Conservation (phyloP, 2,888 invertebrate genomes). For the Eudasyphora cyanicolor region DNA sequence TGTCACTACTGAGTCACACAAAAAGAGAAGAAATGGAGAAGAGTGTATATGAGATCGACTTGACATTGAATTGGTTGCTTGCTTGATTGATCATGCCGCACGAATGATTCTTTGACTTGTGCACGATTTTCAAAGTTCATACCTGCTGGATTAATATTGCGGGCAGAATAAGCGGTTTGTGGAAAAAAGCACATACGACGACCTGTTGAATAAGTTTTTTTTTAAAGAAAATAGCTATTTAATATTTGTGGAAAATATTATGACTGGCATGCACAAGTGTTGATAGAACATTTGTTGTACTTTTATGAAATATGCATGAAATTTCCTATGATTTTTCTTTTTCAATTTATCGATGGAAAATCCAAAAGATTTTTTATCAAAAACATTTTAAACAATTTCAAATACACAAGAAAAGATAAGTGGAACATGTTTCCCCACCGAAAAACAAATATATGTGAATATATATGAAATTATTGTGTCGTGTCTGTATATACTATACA, state of each 20-base stretch:
- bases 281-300: too few relatives aligned
- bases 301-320: not conserved
- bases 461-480: too few relatives aligned
- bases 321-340: not conserved
- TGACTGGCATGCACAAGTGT: not conserved
- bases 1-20: too few relatives aligned
- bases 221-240: not conserved
- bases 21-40: too few relatives aligned
- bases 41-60: not conserved
- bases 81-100: conserved; percentile 1
- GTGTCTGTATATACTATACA: too few relatives aligned
- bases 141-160: conserved; percentile 68
- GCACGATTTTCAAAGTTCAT: conserved; percentile 47
- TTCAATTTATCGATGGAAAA: not conserved
- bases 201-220: conserved; percentile 71
- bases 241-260: not conserved
- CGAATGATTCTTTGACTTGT: not conserved
- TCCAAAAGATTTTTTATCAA: not conserved
- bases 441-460: too few relatives aligned
- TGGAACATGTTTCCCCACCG: too few relatives aligned
- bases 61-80: too few relatives aligned
- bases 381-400: not conserved
- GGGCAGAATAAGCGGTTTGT: conserved; percentile 61
- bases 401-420: too few relatives aligned
- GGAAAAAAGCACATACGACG: conserved; percentile 77